phyloP scores from a whole-genome alignment of 2,888 invertebrate genomes.

The Drosophila atroscutellata region DNA sequence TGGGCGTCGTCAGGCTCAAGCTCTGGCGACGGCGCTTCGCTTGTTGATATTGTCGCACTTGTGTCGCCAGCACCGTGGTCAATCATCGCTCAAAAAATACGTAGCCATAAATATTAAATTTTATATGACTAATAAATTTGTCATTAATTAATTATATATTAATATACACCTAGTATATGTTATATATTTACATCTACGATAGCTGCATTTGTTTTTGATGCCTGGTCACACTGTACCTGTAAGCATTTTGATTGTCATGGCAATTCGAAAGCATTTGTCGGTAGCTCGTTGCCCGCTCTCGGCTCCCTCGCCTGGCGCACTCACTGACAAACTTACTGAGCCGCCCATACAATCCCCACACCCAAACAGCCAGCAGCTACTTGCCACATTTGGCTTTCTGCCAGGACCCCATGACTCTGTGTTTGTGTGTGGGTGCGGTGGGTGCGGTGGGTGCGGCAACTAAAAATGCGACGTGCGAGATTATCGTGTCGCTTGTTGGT shows the following conservation, averaged over 20 bases:
- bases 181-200: not conserved
- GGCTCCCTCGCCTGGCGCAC: conserved; percentile 32
- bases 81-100: not conserved
- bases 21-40: conserved; percentile 52
- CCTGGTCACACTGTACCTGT: conserved; percentile 69
- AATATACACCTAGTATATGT: not conserved
- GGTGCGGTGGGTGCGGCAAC: conserved; percentile 69
- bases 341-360: conserved; percentile 38
- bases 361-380: conserved; percentile 67
- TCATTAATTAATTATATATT: not conserved
- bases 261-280: conserved; percentile 84
- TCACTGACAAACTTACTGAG: conserved; percentile 42
- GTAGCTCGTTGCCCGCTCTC: conserved; percentile 53
- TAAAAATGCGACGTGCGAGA: conserved; percentile 82
- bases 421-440: conserved; percentile 28
- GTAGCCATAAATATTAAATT: not conserved
- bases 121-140: not conserved
- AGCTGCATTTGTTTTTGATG: not conserved
- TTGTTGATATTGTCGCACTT: conserved; percentile 74
- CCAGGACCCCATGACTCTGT: conserved; percentile 58
- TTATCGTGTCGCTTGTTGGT: conserved; percentile 81
- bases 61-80: conserved; percentile 58
- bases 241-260: conserved; percentile 81
- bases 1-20: conserved; percentile 64
- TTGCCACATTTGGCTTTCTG: conserved; percentile 79